Percentiles rank a stretch among this genome's conserved stretches.
Conservation (phyloP, 2,888 invertebrate species). For the Heteromurus nitidus region DNA sequence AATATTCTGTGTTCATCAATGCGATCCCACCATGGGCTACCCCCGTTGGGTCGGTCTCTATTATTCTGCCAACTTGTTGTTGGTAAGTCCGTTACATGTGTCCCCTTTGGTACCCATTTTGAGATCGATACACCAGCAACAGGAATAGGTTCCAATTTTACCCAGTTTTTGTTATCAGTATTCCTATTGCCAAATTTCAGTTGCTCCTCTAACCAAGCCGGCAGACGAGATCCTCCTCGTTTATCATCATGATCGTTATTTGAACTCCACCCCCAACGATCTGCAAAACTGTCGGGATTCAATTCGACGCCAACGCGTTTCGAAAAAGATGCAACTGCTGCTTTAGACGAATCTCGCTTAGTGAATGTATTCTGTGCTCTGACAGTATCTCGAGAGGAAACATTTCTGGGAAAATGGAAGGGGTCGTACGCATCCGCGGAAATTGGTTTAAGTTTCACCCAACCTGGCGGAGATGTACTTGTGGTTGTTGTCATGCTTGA, state of each 20-base stretch:
- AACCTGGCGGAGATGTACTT: constrained; percentile 48
- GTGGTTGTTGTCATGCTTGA: constrained; percentile 47
- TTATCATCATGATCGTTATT: constrained; percentile 21
- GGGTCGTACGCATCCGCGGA: constrained; percentile 68
- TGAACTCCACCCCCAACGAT: constrained; percentile 69
- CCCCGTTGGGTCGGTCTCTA: constrained; percentile 59
- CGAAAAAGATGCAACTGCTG: constrained; percentile 50
- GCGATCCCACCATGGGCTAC: constrained; percentile 66
- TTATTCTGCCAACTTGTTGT: constrained; percentile 70
- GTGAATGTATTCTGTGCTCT: constrained; percentile 28
- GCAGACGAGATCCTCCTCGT: constrained; percentile 67
- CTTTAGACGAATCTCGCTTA: constrained; percentile 35
- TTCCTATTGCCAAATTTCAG: constrained; percentile 45
- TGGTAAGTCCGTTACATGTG: constrained; percentile 68
- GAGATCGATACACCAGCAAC: constrained; percentile 71
- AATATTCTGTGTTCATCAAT: constrained; percentile 49
- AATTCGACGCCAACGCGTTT: constrained; percentile 69
- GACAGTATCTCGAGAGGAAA: neutral
- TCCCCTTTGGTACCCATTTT: constrained; percentile 73
- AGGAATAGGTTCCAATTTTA: constrained; percentile 72
- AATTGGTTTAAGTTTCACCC: constrained; percentile 71
- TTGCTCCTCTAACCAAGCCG: constrained; percentile 71
- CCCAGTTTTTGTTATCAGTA: constrained; percentile 69
- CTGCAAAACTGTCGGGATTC: constrained; percentile 72
- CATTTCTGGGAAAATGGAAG: constrained; percentile 55